Percentiles rank a stretch among this genome's conserved stretches.
phyloP scores from a whole-genome alignment of 2,797 vertebrate species.

The Sternarchorhynchus goeldii region DNA sequence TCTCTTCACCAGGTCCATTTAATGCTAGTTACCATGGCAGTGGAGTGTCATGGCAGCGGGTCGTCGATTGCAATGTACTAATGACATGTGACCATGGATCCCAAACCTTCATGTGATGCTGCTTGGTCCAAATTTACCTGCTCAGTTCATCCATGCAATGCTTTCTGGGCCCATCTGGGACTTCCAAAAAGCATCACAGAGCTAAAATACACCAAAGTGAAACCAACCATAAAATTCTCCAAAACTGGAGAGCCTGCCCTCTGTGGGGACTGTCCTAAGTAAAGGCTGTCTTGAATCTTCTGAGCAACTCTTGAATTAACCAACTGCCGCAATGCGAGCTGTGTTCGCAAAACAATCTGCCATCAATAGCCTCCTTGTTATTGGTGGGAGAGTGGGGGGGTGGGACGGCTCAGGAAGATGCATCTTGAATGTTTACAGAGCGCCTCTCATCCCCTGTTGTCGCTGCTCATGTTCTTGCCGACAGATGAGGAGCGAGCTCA shows the following conservation, averaged over 20 bases:
- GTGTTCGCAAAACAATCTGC: no score
- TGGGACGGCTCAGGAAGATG: neutral
- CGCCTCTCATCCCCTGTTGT: constrained; percentile 15
- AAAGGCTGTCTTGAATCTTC: no score
- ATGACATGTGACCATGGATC: neutral
- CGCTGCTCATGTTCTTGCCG: neutral
- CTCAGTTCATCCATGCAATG: no score
- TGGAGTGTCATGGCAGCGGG: neutral
- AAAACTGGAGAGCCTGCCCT: no score
- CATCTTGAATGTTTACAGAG: neutral
- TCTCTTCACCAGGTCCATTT: constrained; percentile 18
- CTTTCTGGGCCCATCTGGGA: no score
- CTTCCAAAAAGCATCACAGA: no score
- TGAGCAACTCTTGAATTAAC: no score
- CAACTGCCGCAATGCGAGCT: no score
- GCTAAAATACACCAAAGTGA: no score
- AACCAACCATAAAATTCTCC: no score
- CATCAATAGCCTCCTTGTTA: no score
- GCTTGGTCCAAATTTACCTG: neutral
- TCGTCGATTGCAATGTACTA: neutral
- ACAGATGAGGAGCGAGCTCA: constrained; percentile 6
- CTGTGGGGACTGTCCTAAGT: no score
- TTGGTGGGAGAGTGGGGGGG: constrained; percentile 15
- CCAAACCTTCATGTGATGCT: neutral
- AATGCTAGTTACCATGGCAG: constrained; percentile 41